Evolutionary conservation across 2,113 vertebrate genomes (phyloP), one percentile per base, ranked within the genome.

Genomic region (Diglossa brunneiventris): DNA sequence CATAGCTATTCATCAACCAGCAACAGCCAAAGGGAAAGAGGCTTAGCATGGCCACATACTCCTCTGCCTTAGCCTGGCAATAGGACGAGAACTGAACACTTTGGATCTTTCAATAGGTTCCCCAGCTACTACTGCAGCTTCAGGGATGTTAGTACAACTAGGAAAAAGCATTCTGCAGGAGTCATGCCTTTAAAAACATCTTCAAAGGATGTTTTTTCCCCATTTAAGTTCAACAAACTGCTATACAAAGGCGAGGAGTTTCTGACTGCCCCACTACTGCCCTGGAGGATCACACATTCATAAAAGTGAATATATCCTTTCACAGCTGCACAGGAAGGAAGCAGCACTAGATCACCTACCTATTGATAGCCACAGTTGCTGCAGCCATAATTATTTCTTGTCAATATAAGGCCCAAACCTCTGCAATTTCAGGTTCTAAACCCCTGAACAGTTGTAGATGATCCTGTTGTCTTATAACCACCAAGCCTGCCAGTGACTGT

Each of bases 301-400:
- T 3, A 15, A 5, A 11, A 78, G 42, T 8, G 28, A 63, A 42
- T 42, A 44, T 4, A 27, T 6, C 76, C 42, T 75, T 39, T 26
- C 53, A n/a, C 11, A 47, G 75, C 82, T 33, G 58, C 73, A n/a
- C 9, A 66, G 55, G 84, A 92, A 74, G 67, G 82, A 91, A 94
- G 63, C 37, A 73, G 70, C 53, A 37, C 58, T 23, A 24, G 33
- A 49, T 49, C 77, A 46, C 37, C 56, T 9, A 33, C 28, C 41
- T 33, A 26, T 0, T 82, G 87, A 11, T 7, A 58, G 3, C 28
- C 53, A 28, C 52, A 59, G 47, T 3, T 74, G 44, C 73, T 86
- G 81, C 35, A 47, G 30, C 13, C 37, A 4, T 23, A 58, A 44
- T 17, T 44, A 33, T 8, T 7, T 63, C 17, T 12, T 21, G 13